These are phyloP conservation scores for Hypselothyrea guttata DNA, from an alignment of 2,888 invertebrate species.

Conservation along the genomic window DNA sequence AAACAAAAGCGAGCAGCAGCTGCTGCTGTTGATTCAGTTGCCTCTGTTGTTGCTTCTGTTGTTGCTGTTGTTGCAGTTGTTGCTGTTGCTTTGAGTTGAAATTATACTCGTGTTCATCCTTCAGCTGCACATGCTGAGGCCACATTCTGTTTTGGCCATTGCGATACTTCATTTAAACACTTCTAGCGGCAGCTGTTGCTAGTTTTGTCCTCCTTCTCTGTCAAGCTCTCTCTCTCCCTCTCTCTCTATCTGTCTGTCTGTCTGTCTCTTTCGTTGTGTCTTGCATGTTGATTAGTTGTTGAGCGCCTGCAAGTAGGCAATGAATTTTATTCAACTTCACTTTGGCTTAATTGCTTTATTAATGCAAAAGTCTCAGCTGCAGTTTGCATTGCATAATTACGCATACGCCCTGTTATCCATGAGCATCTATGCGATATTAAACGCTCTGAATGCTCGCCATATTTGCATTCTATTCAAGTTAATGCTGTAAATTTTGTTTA, in stretches of 20 bases:
- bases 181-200: slow-evolving; percentile 23
- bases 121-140: slow-evolving; percentile 8
- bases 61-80: not conserved
- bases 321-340: slow-evolving; percentile 5
- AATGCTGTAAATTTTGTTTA: too few relatives aligned
- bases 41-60: not conserved
- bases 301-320: slow-evolving; percentile 18
- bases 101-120: slow-evolving; percentile 6
- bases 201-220: not conserved
- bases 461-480: too few relatives aligned
- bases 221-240: not conserved
- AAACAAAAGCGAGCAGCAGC: slow-evolving; percentile 35
- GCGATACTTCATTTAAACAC: slow-evolving; percentile 41
- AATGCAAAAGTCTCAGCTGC: slow-evolving; percentile 4
- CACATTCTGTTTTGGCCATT: slow-evolving; percentile 25
- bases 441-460: too few relatives aligned
- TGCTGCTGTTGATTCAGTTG: not conserved
- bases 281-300: slow-evolving; percentile 28
- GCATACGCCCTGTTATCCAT: slow-evolving; percentile 6
- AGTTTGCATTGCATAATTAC: slow-evolving; percentile 10
- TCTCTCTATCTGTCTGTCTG: not conserved
- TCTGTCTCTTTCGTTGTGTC: not conserved
- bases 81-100: not conserved
- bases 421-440: too few relatives aligned
- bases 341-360: not conserved